Base-by-base conservation (phyloP, 2,888 invertebrate genomes). In the Aleiodes leptofemur region DNA sequence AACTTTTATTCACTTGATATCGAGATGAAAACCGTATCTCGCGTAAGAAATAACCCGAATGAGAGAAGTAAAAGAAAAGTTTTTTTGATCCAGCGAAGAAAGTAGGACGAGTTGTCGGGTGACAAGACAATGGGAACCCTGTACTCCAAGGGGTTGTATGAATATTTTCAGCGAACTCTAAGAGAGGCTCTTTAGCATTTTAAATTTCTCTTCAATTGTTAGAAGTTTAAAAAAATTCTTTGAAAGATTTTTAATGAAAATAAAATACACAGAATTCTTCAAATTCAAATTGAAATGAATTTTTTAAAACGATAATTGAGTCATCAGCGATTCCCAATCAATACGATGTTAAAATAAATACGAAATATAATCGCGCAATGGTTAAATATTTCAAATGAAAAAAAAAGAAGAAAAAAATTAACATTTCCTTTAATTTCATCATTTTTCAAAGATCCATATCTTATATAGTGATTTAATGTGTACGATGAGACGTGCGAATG, bases 41-140 rank as follows among this genome's bases (percentile, higher is more conserved):
- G 59, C 4, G 59, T n/a, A 34, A 61, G 2, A 23, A 43, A 78
- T 76, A 72, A 73, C 43, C 68, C 68, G 29, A 56, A 38, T 14
- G 43, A 43, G 43, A 61, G 7, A 9, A 38, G 43, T 38, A 61
- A 61, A 7, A 38, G 66, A 64, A 50, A 56, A 43, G 43, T 43
- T 43, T 43, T 43, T 11, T 43, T 9, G 43, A 43, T 43, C 43
- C 43, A 43, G 3, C 7, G 55, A 66, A 50, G 55, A 66, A 50
- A 73, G 57, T 66, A 73, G 69, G 43, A 73, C 61, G 64, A 71
- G 69, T 43, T 86, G 82, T 84, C 82, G 84, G 85, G 85, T 87
- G 87, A 87, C 87, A 87, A 87, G 87, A 87, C 87, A 87, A 87
- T 87, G 86, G 87, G 6, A 34, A 6, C 34, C 61, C 11, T 56